These are phyloP conservation scores for Oppia nitens DNA, from an alignment of 1,140 invertebrate genomes.

Conservation along the genomic window DNA sequence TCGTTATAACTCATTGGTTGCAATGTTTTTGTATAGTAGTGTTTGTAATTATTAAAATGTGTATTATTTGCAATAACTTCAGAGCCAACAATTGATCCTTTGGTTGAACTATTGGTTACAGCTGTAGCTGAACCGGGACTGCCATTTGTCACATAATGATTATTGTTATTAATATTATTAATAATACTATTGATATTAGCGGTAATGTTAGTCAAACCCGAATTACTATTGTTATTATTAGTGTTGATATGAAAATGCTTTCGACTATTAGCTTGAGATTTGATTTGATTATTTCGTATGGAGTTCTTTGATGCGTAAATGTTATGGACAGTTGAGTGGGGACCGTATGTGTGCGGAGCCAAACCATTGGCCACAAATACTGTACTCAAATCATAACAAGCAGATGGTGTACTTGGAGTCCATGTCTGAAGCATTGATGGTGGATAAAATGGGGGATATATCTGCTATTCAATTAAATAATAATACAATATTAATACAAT, in stretches of 20 bases:
- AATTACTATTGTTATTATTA: background rate
- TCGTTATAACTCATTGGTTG: background rate
- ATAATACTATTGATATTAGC: background rate
- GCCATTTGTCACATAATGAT: too few species aligned
- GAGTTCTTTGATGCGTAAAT: constrained; percentile 6
- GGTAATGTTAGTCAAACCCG: too few species aligned
- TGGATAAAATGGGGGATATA: constrained; percentile 23
- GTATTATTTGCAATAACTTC: background rate
- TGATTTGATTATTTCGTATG: background rate
- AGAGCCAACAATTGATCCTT: constrained; percentile 9
- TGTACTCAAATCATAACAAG: constrained; percentile 45
- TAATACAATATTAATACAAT: too few species aligned
- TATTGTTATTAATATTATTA: too few species aligned
- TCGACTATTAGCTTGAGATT: background rate
- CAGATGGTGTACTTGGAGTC: constrained; percentile 31
- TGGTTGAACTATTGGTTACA: constrained; percentile 18
- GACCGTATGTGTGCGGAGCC: constrained; percentile 40
- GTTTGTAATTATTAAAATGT: background rate
- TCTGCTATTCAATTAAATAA: constrained; percentile 12
- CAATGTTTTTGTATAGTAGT: background rate
- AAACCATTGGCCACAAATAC: constrained; percentile 56
- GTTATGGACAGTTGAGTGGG: constrained; percentile 17
- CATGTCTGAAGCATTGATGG: constrained; percentile 23
- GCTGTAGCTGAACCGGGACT: background rate
- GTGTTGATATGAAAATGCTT: background rate